Base-by-base conservation (phyloP, 2,888 invertebrate species). In the Ptycholaimellus sp. region DNA sequence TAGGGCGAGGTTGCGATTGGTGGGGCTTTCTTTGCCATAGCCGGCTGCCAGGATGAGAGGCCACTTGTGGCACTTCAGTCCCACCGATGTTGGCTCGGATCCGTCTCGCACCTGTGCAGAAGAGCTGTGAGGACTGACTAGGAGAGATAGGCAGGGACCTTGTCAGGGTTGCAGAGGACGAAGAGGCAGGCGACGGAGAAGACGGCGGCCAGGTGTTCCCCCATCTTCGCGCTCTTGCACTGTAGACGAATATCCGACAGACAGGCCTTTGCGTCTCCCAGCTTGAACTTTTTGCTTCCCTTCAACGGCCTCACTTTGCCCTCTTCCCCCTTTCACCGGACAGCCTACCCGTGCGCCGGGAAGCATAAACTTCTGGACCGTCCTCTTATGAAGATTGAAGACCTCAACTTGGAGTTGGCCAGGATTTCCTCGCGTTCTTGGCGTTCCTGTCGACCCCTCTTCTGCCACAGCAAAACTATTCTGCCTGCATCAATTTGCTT, bases 81-180 rank as follows among this genome's bases (percentile, higher is more conserved):
- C 53, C 30, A 56, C 46, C 7, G 49, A 40, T 2, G 51, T 49
- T 30, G 42, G 43, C 36, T 54, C 54, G 32, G 40, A 41, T 7
- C 49, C 40, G 19, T 45, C 39, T 9, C 55, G 44, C 2, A 56
- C 43, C 44, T 44, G 21, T 25, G 30, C 19, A n/a, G 16, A 34
- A 14, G 40, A 13, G 16, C 11, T 29, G 22, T 13, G 14, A 21
- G 13, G 11, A 39, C 17, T 14, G 18, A 6, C 14, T 5, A 37
- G n/a, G n/a, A 13, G 27, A 9, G 2, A 33, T 11, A 34, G 16
- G 13, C 13, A 30, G 13, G 16, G n/a, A 38, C 50, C 39, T 54
- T 54, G 33, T 63, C 58, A 1, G 64, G 64, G 48, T 65, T 63
- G 46, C 63, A 64, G 13, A 65, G 53, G n/a, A 65, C 62, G 44